Conservation (phyloP, 2,888 invertebrate species). For the Caenorhabditis sp. region DNA sequence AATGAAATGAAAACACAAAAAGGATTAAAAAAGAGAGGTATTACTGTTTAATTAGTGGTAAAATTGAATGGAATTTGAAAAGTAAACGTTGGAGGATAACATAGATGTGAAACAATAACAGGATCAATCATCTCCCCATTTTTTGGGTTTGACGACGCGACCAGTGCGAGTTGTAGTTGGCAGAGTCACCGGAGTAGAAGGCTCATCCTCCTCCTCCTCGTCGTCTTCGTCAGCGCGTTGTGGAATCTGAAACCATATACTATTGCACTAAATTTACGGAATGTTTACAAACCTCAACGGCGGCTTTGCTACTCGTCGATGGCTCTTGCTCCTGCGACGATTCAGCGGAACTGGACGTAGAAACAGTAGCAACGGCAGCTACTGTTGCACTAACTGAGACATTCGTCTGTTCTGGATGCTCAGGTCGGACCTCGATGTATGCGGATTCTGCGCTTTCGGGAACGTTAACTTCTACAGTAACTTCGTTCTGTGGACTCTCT, state of each 20-base stretch:
- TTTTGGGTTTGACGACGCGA: conserved; percentile 59
- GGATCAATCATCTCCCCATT: conserved; percentile 49
- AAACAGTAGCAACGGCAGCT: no score
- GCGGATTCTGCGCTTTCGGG: neutral
- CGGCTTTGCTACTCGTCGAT: neutral
- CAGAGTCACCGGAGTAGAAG: neutral
- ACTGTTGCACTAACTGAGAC: neutral
- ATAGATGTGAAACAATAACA: no score
- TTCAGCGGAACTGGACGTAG: neutral
- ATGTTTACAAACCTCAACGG: neutral
- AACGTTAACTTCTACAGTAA: neutral
- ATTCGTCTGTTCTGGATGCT: neutral
- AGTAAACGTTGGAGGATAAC: no score
- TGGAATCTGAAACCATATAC: neutral
- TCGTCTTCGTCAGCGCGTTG: neutral
- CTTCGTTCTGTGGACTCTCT: neutral
- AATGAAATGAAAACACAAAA: conserved; percentile 7
- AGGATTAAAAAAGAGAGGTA: neutral
- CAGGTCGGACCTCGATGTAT: neutral
- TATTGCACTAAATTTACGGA: neutral
- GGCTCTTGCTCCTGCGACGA: neutral
- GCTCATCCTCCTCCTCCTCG: neutral
- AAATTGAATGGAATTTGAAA: neutral
- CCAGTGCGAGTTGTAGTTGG: conserved; percentile 60
- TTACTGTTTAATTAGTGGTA: neutral